Base-by-base conservation (phyloP, 1,140 invertebrate genomes). In the Nephotettix cincticeps region DNA sequence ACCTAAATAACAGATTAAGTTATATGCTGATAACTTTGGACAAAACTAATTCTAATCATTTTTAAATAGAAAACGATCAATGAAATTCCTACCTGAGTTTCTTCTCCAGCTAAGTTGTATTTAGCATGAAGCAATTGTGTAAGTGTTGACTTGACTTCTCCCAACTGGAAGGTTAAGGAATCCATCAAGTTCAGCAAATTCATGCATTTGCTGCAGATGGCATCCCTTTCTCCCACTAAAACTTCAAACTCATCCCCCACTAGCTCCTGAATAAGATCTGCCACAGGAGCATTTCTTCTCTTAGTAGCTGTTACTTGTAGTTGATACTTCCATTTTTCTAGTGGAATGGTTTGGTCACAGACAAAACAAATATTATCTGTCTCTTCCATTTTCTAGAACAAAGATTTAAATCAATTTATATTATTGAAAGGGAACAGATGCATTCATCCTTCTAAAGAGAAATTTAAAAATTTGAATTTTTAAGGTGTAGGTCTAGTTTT, bases 261-360 rank as follows among this genome's bases (percentile, higher is more conserved):
- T 25, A 61, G 27, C n/a, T 61, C 14, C n/a, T 61, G 13, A 25
- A 61, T 61, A 1, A 61, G 56, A 28, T 61, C 56, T 4, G 13
- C 56, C 25, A 61, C 56, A 2, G 56, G 56, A 9, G 23, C 56
- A 61, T 61, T 61, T 4, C 56, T 25, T 25, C 23, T 61, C 25
- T 61, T 61, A 4, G 56, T 61, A 25, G 56, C 56, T 3, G 56
- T 61, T 23, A 27, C 56, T 61, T 29, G 56, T 27, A 61, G n/a
- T 25, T 61, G 21, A 27, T 61, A 61, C 56, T 27, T 61, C 56
- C 56, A 61, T 61, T 61, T 61, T n/a, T 61, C 56, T 6, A 23
- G 9, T 27, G 21, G 56, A 27, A 61, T 61, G 6, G 14, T 61
- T 28, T 61, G 13, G 25, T 61, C 56, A 61, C 56, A 61, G 27